These are phyloP conservation scores for Oncorhynchus clarkii DNA, from an alignment of 2,113 vertebrate species.

Conservation along the genomic window DNA sequence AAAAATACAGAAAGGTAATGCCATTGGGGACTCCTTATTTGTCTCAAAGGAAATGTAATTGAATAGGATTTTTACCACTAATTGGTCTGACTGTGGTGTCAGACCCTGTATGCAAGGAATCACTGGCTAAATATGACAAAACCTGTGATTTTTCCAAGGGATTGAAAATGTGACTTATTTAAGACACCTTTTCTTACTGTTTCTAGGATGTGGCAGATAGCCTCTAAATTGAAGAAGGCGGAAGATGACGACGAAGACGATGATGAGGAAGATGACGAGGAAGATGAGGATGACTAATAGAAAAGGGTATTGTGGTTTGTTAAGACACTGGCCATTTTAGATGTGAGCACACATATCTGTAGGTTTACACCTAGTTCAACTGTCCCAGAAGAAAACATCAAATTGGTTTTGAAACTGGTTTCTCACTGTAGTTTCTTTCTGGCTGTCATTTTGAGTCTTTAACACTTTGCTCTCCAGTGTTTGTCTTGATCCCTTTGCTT, in stretches of 20 bases:
- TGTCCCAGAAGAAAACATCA: background rate
- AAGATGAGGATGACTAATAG: slow-evolving; percentile 74
- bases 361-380: slow-evolving; percentile 50
- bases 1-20: slow-evolving; percentile 85
- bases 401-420: background rate
- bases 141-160: too few relatives aligned
- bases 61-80: too few relatives aligned
- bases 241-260: slow-evolving; percentile 70
- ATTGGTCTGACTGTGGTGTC: background rate
- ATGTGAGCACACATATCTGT: slow-evolving; percentile 22
- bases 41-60: background rate
- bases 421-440: background rate
- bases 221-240: slow-evolving; percentile 78
- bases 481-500: slow-evolving; percentile 74
- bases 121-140: background rate
- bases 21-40: background rate
- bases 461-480: slow-evolving; percentile 62
- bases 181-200: too few relatives aligned
- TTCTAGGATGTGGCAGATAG: slow-evolving; percentile 77
- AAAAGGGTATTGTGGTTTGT: slow-evolving; percentile 82
- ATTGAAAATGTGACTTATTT: too few relatives aligned
- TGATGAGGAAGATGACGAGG: too few relatives aligned
- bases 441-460: slow-evolving; percentile 9
- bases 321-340: slow-evolving; percentile 62
- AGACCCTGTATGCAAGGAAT: background rate